Evolutionary conservation across 2,113 vertebrate species (phyloP).

Genomic region (Progne subis): DNA sequence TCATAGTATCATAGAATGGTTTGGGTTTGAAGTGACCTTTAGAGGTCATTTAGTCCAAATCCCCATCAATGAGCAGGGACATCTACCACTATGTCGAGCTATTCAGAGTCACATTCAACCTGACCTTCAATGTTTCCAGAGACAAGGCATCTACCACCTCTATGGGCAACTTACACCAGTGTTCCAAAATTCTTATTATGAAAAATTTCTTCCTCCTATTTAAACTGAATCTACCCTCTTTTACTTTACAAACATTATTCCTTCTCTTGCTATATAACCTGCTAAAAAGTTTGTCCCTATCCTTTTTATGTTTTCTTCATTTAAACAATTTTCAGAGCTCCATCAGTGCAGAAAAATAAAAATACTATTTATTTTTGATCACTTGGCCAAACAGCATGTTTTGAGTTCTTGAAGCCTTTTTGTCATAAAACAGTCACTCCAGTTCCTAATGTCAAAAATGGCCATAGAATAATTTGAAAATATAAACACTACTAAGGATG

Average conservation of each 20-base stretch:
- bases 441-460: not conserved
- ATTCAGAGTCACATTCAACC: not conserved
- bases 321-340: not conserved
- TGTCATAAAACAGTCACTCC: not conserved
- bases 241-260: not conserved
- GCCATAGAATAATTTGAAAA: not conserved
- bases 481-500: not conserved
- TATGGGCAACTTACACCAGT: not conserved
- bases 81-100: rapidly evolving
- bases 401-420: not conserved
- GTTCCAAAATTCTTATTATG: not conserved
- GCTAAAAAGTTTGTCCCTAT: not conserved
- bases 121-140: not conserved
- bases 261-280: not conserved
- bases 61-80: too few species aligned
- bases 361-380: not conserved
- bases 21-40: not conserved
- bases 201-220: not conserved
- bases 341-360: not conserved
- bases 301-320: not conserved
- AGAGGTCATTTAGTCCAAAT: not conserved
- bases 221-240: not conserved
- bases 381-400: not conserved
- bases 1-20: not conserved
- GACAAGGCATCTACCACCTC: not conserved